These are phyloP conservation scores for Drosophila mojavensis DNA, from an alignment of 1,140 invertebrate species.

Conservation along the genomic window DNA sequence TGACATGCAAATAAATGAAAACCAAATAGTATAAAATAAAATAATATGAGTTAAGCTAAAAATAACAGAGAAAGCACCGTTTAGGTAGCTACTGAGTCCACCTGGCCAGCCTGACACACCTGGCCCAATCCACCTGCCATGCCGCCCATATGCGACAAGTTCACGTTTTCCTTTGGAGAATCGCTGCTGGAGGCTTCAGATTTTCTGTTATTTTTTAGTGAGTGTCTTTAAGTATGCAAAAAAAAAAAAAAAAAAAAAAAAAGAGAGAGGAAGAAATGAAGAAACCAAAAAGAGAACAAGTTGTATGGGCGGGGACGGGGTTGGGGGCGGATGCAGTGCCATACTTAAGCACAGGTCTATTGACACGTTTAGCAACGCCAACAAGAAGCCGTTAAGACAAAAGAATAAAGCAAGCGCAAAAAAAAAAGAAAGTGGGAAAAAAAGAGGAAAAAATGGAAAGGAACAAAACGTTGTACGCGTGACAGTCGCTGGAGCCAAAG, in stretches of 20 bases:
- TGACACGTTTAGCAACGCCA: conserved; percentile 39
- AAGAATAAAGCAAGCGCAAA: conserved; percentile 1
- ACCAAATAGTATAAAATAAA: conserved; percentile 19
- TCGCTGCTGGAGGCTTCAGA: conserved; percentile 6
- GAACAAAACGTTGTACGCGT: neutral
- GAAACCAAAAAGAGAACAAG: neutral
- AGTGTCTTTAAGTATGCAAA: neutral
- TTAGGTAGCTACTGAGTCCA: neutral
- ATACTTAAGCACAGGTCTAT: conserved; percentile 34
- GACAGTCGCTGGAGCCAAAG: neutral
- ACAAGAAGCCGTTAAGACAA: conserved; percentile 27
- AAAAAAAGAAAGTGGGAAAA: neutral
- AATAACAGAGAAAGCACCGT: conserved; percentile 5
- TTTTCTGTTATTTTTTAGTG: conserved; percentile 17
- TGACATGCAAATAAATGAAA: conserved; percentile 33
- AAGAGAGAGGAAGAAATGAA: neutral
- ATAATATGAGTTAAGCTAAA: conserved; percentile 13
- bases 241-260: neutral
- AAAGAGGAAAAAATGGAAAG: too few species aligned
- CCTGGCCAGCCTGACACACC: too few species aligned
- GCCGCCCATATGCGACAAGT: neutral
- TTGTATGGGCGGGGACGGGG: neutral
- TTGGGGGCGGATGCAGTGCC: neutral
- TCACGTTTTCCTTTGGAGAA: conserved; percentile 10
- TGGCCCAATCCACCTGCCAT: neutral